Conservation (phyloP, 2,113 vertebrate species). For the Accipiter cooperii region DNA sequence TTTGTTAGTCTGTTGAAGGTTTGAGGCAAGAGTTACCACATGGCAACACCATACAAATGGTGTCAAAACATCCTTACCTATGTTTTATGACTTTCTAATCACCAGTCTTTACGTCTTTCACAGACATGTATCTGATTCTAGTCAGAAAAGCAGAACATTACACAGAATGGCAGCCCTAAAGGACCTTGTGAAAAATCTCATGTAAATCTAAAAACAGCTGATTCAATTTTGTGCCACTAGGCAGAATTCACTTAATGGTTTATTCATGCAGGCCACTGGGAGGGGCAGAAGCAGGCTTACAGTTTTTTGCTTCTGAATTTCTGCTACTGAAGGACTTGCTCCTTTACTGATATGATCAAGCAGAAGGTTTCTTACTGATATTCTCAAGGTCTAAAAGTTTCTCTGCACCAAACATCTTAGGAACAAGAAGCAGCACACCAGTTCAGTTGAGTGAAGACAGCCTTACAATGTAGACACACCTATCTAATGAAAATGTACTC, state of each 20-base stretch:
- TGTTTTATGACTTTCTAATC: neutral
- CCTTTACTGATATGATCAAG: conserved; percentile 45
- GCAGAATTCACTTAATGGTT: conserved; percentile 26
- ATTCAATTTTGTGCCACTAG: conserved; percentile 14
- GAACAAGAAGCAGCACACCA: neutral
- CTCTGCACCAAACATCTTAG: neutral
- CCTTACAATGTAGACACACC: neutral
- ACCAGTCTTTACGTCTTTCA: neutral
- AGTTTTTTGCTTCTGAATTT: conserved; percentile 33
- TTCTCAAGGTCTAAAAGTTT: neutral
- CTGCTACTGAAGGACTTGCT: conserved; percentile 29
- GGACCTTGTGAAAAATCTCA: neutral
- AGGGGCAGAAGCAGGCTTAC: neutral
- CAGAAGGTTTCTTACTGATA: conserved; percentile 12
- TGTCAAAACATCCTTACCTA: neutral
- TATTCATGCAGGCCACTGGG: neutral
- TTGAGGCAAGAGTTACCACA: neutral
- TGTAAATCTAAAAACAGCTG: conserved; percentile 25
- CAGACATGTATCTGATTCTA: neutral
- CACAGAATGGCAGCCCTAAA: neutral
- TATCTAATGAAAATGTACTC: neutral
- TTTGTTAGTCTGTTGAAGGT: too few relatives aligned
- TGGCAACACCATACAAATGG: neutral
- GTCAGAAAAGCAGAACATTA: neutral
- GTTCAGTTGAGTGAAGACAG: neutral